A percentile compares a stretch with the other conserved stretches of the same genome.
Evolutionary conservation across 2,797 vertebrate genomes (phyloP).

Genomic region (Syngnathus rostellatus): DNA sequence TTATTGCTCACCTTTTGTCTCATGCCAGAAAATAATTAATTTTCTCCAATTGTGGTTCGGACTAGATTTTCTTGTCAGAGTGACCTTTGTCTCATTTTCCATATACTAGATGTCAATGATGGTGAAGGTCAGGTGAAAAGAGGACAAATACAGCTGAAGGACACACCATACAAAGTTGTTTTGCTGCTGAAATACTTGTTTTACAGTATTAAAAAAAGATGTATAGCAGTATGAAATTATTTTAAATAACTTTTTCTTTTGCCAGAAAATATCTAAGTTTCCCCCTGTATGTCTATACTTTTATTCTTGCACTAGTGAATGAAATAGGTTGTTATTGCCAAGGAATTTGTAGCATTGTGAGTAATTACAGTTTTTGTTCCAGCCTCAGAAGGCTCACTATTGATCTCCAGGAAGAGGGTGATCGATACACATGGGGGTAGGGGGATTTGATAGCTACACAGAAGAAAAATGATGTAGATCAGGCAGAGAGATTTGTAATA

Average conservation of each 20-base stretch:
- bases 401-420: constrained; percentile 62
- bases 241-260: neutral
- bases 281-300: neutral
- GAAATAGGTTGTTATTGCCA: constrained; percentile 61
- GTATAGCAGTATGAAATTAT: neutral
- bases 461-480: constrained; percentile 69
- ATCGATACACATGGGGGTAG: constrained; percentile 66
- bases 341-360: constrained; percentile 73
- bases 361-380: constrained; percentile 72
- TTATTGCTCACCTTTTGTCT: constrained; percentile 79
- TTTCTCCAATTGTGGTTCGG: constrained; percentile 75
- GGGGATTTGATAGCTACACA: constrained; percentile 63
- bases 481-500: constrained; percentile 60
- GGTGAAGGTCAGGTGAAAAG: constrained; percentile 16
- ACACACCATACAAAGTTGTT: constrained; percentile 4
- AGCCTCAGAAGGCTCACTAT: constrained; percentile 64
- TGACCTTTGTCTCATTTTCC: constrained; percentile 17
- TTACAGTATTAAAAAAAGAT: neutral
- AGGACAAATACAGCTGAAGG: neutral
- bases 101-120: constrained; percentile 17
- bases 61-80: constrained; percentile 51
- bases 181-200: neutral
- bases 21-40: constrained; percentile 83
- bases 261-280: neutral
- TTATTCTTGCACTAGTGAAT: constrained; percentile 51